These are phyloP conservation scores for Notiomystis cincta DNA, from an alignment of 2,113 vertebrate species.

Conservation along the genomic window DNA sequence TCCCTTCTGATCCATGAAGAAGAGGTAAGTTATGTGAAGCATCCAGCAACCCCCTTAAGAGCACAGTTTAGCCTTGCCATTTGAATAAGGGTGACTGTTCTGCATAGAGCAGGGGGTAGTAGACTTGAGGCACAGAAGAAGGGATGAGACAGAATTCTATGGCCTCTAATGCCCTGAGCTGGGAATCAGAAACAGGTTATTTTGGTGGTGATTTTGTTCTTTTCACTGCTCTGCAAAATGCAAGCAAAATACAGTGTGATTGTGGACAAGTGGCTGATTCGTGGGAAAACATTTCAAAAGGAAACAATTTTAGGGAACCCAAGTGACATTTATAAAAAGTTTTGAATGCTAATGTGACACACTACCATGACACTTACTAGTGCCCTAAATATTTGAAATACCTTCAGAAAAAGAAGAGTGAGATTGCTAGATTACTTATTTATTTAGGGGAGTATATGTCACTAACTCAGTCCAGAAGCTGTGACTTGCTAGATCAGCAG, in stretches of 20 bases:
- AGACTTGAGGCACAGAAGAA: background rate
- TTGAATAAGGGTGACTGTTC: background rate
- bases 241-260: background rate
- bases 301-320: background rate
- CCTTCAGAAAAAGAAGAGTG: background rate
- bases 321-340: background rate
- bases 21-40: background rate
- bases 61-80: background rate
- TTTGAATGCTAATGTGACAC: fast-evolving
- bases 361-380: background rate
- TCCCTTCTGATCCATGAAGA: background rate
- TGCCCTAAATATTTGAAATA: background rate
- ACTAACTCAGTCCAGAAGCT: background rate
- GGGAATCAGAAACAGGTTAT: background rate
- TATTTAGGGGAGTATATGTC: background rate
- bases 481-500: background rate
- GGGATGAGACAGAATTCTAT: background rate
- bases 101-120: background rate
- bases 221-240: background rate
- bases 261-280: background rate
- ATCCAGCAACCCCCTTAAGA: background rate
- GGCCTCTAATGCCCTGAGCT: background rate
- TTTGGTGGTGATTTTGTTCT: background rate
- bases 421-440: background rate
- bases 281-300: background rate